Percentiles rank a stretch among this genome's conserved stretches.
These are phyloP conservation scores for Drosophila chauvacae DNA, from an alignment of 1,140 invertebrate genomes.

Conservation along the genomic window DNA sequence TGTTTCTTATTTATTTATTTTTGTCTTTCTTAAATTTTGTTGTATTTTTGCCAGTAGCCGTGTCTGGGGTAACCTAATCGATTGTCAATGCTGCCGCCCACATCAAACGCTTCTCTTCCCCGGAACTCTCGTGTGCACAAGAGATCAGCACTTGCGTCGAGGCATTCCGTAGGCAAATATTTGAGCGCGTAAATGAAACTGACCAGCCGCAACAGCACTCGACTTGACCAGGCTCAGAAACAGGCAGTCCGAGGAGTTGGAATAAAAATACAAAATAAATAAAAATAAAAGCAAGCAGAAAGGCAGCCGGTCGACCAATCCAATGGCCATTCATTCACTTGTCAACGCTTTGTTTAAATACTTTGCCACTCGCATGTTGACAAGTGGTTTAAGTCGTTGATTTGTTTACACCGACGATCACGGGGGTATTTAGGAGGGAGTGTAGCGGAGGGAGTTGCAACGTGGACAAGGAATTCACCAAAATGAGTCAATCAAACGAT, in stretches of 20 bases:
- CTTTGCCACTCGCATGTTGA: conserved; percentile 81
- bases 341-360: conserved; percentile 82
- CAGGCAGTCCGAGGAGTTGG: conserved; percentile 11
- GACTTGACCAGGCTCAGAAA: conserved; percentile 47
- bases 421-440: background rate
- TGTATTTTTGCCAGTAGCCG: conserved; percentile 38
- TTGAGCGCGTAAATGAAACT: conserved; percentile 81
- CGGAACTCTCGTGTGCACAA: conserved; percentile 61
- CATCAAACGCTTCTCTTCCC: conserved; percentile 62
- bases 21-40: conserved; percentile 5
- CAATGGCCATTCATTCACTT: conserved; percentile 76
- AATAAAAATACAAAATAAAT: conserved; percentile 6
- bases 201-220: conserved; percentile 77
- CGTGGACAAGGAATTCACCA: conserved; percentile 57
- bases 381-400: conserved; percentile 83
- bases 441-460: conserved; percentile 4
- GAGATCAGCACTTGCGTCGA: conserved; percentile 79
- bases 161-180: conserved; percentile 80
- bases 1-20: conserved; percentile 47
- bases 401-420: conserved; percentile 70
- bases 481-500: conserved; percentile 79
- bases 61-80: conserved; percentile 62
- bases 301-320: conserved; percentile 38
- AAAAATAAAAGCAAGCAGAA: conserved; percentile 21
- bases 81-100: conserved; percentile 81